Percentiles rank a stretch among this genome's conserved stretches.
Evolutionary conservation across 2,888 invertebrate genomes (phyloP).

Genomic region (Zygaena filipendulae): DNA sequence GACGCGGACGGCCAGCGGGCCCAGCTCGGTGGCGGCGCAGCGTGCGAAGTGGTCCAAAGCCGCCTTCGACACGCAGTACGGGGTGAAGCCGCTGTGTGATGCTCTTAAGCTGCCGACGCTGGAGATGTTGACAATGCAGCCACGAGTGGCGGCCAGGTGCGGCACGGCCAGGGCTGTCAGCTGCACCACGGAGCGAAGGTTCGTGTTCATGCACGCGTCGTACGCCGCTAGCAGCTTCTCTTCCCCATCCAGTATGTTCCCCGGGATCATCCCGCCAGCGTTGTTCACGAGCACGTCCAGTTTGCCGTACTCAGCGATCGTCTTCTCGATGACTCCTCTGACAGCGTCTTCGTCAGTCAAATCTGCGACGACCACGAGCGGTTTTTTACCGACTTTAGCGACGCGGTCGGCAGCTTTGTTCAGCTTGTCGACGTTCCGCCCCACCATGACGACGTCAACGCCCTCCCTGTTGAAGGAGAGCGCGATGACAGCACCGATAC

Average conservation of each 20-base stretch:
- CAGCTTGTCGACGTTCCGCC: slow-evolving; percentile 19
- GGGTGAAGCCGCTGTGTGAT: slow-evolving; percentile 7
- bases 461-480: slow-evolving; percentile 15
- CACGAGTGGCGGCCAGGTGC: slow-evolving; percentile 25
- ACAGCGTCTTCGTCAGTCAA: slow-evolving; percentile 15
- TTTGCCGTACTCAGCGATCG: slow-evolving; percentile 14
- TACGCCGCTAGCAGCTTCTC: slow-evolving; percentile 16
- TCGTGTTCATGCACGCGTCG: slow-evolving; percentile 26
- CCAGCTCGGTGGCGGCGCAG: slow-evolving; percentile 74
- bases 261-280: slow-evolving; percentile 13
- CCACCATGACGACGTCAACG: slow-evolving; percentile 19
- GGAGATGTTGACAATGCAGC: slow-evolving; percentile 30
- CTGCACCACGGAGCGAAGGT: slow-evolving; percentile 24
- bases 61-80: slow-evolving; percentile 77
- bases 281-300: slow-evolving; percentile 20
- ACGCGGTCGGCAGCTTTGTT: too few species aligned
- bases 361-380: slow-evolving; percentile 18
- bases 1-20: slow-evolving; percentile 68
- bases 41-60: slow-evolving; percentile 79
- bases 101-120: slow-evolving; percentile 17
- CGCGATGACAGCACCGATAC: slow-evolving; percentile 23
- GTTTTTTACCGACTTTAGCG: slow-evolving; percentile 15
- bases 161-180: slow-evolving; percentile 25
- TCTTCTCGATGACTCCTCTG: slow-evolving; percentile 12
- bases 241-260: slow-evolving; percentile 11